Base-by-base conservation (phyloP, 1,140 invertebrate species). In the Drosophila azteca region DNA sequence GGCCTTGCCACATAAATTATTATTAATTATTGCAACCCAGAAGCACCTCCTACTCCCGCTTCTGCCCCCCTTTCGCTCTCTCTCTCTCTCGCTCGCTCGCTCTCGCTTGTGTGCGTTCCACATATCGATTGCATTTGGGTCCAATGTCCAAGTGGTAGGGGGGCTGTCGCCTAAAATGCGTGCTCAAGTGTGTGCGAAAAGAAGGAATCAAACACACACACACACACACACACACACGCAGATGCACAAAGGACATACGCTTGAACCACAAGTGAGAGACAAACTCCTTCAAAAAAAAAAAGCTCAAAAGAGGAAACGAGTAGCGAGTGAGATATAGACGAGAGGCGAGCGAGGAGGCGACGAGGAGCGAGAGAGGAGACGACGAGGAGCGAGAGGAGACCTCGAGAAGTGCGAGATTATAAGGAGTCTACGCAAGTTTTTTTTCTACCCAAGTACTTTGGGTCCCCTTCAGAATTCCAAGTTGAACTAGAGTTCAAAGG, bases 21-120 rank as follows among this genome's bases (percentile, higher is more conserved):
- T 83, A 84, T 83, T 83, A 83, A 83, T 83, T 83, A 83, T 84
- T 78, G 35, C 35, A 39, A 11, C 3, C 35, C 13, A 35, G 31
- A 11, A 35, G 2, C 9, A 1, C 29, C 7, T 11, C 9, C 31
- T 3, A 13, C 35, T 5, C 35, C 35, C 0, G 13, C 35, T 39
- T 4, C 35, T 51, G 2, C 6, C n/a, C n/a, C n/a, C 11, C 1
- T 31, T 9, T 17, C 49, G 15, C 22, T 31, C 11, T 52, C 26
- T 2, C 22, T 9, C 4, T 24, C 15, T n/a, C 1, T 1, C n/a
- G n/a, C 57, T 4, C 22, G 11, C 11, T 11, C 7, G 2, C 1
- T 6, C 43, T 29, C n/a, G n/a, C 64, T 43, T 65, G 45, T 24
- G 59, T 46, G 55, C 64, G 60, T 31, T 43, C 63, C 51, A 69